Evolutionary conservation across 2,113 vertebrate genomes (phyloP), one percentile per base, ranked within the genome.

Genomic region (Stegostoma tigrinum): DNA sequence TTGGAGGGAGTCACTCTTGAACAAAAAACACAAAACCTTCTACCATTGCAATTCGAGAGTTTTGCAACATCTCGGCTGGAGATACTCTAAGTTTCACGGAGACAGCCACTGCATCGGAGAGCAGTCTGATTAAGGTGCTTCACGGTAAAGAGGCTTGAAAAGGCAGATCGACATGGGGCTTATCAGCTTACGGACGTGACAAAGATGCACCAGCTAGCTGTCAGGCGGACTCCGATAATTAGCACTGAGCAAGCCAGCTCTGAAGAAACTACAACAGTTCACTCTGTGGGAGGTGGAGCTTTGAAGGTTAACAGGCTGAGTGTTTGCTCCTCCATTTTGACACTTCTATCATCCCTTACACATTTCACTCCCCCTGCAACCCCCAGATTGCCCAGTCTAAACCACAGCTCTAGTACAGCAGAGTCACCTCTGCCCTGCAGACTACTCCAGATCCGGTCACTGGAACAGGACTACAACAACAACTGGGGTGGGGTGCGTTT

Each of bases 181-280:
- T 97, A 98, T 97, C 97, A 97, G 97, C 97, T 98, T 97, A 98
- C 96, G 52, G 96, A 96, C 97, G 97, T 52, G 96, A 97, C 96
- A 97, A 97, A 97, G 97, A 98, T 97, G 97, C 96, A 97, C 97
- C 97, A 97, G 97, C 97, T 97, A 97, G 97, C 97, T 96, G 97
- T 96, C 97, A 97, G 96, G 97, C 96, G 96, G 96, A 97, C 97
- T 97, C 97, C 97, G 96, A 97, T 97, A 98, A 98, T 97, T 97
- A 97, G 97, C 96, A 80, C 96, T 96, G 97, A 97, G 23, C 96
- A 97, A 96, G 96, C 96, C 97, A 97, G 86, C 91, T 96, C 34
- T 97, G 96, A 30, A 61, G 27, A 64, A 86, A 64, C 85, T 12
- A 24, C 24, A 24, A 87, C 23, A 23, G 1, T 19, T 23, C 80